Evolutionary conservation across 2,888 invertebrate genomes (phyloP).

Genomic region (Ernsta delagoae): DNA sequence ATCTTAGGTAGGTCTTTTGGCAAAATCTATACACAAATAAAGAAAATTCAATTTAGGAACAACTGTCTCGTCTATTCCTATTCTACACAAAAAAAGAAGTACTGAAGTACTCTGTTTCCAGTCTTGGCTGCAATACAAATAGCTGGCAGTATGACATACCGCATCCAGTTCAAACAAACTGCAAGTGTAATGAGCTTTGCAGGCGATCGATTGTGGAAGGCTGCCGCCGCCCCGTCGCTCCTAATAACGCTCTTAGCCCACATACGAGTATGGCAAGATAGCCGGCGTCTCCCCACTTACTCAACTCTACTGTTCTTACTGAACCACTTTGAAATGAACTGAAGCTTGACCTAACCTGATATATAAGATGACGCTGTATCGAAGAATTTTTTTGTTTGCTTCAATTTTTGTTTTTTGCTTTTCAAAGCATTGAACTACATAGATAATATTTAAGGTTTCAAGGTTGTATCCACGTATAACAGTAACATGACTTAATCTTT

Average conservation of each 20-base stretch:
- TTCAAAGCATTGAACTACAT: too few relatives aligned
- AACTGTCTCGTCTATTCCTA: background rate
- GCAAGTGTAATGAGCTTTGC: slow-evolving; percentile 20
- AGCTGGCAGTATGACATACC: background rate
- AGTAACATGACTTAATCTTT: too few relatives aligned
- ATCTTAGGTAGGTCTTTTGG: too few relatives aligned
- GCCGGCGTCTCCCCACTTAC: slow-evolving; percentile 24
- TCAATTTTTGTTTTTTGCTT: background rate
- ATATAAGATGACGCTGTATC: background rate
- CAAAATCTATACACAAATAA: too few relatives aligned
- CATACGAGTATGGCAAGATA: slow-evolving; percentile 7
- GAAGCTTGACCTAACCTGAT: background rate
- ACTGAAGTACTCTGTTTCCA: too few relatives aligned
- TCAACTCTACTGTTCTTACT: slow-evolving; percentile 8
- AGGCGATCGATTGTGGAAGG: slow-evolving; percentile 9
- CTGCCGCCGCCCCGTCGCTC: slow-evolving; percentile 9
- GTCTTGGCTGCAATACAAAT: background rate
- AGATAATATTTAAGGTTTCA: too few relatives aligned
- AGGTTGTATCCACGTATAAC: too few relatives aligned
- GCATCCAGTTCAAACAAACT: slow-evolving; percentile 4
- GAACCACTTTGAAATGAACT: background rate
- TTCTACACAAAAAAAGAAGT: background rate
- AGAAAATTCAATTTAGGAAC: too few relatives aligned
- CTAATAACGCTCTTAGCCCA: slow-evolving; percentile 26
- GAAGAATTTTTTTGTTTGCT: background rate